These are phyloP conservation scores for Vidua chalybeata DNA, from an alignment of 2,113 vertebrate species.

Conservation along the genomic window DNA sequence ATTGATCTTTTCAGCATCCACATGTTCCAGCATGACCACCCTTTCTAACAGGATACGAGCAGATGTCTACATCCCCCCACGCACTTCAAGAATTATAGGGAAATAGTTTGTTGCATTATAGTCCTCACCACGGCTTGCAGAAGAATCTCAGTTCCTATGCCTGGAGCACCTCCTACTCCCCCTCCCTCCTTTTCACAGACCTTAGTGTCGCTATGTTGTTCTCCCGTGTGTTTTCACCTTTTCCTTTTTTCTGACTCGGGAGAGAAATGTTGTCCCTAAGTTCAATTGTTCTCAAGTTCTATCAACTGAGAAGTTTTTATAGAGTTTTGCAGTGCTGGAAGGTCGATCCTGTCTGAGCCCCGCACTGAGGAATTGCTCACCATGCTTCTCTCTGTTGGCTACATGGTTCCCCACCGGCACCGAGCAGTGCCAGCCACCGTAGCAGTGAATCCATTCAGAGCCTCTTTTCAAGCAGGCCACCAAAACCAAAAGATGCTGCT, in stretches of 20 bases:
- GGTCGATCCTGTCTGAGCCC: not conserved
- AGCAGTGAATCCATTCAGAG: not conserved
- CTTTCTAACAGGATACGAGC: not conserved
- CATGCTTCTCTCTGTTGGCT: accelerated
- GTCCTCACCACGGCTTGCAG: not conserved
- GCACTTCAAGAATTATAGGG: not conserved
- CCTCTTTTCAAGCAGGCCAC: not conserved
- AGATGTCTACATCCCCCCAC: not conserved
- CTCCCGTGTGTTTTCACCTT: not conserved
- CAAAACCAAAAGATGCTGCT: not conserved
- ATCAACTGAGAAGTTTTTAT: not conserved
- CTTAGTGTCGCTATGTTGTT: not conserved
- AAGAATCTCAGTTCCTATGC: not conserved
- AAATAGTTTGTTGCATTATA: not conserved
- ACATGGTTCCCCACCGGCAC: not conserved
- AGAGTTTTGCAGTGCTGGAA: not conserved
- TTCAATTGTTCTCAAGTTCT: not conserved
- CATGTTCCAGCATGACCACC: accelerated
- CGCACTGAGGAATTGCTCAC: accelerated
- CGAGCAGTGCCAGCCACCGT: accelerated
- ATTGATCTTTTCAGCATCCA: not conserved
- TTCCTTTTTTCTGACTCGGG: accelerated
- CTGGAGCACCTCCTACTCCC: not conserved
- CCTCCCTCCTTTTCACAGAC: not conserved
- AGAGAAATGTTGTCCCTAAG: not conserved